Evolutionary conservation across 2,888 invertebrate genomes (phyloP).

Genomic region (Lepidocyrtoides sp.): DNA sequence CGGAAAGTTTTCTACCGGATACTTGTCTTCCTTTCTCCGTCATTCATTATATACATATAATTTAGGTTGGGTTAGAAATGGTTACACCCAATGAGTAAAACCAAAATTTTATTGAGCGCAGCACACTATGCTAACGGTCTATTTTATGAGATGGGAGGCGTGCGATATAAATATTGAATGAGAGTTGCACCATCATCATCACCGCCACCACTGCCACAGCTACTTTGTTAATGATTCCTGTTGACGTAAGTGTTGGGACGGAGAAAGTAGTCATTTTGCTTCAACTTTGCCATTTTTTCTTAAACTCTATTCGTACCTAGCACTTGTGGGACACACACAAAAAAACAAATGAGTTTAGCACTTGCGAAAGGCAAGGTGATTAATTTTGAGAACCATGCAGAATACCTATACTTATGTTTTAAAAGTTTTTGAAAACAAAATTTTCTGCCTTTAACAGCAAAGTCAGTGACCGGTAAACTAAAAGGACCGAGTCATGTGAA

Average conservation of each 20-base stretch:
- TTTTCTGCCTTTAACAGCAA: not conserved
- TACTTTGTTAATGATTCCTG: slow-evolving; percentile 6
- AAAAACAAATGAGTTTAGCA: slow-evolving; percentile 4
- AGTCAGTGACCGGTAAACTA: not conserved
- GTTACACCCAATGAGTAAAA: not conserved
- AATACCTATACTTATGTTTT: too few species aligned
- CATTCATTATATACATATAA: not conserved
- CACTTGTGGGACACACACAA: not conserved
- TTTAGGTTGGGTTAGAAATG: not conserved
- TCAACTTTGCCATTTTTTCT: slow-evolving; percentile 29
- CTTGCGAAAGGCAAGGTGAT: not conserved
- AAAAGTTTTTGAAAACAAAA: not conserved
- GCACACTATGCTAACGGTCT: not conserved
- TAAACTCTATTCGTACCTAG: not conserved
- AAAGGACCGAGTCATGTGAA: slow-evolving; percentile 2
- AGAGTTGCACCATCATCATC: not conserved
- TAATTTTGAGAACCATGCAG: not conserved
- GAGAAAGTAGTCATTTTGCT: not conserved
- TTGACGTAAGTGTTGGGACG: slow-evolving; percentile 32
- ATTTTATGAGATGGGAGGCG: not conserved
- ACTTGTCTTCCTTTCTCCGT: not conserved
- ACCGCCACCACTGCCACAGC: not conserved
- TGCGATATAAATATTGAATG: not conserved
- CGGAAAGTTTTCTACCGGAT: not conserved
- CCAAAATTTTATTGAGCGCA: not conserved